Evolutionary conservation across 92 coral and sea anemone species (phyloP), one percentile per base, ranked within the genome.

Genomic region (Muricea muricata): DNA sequence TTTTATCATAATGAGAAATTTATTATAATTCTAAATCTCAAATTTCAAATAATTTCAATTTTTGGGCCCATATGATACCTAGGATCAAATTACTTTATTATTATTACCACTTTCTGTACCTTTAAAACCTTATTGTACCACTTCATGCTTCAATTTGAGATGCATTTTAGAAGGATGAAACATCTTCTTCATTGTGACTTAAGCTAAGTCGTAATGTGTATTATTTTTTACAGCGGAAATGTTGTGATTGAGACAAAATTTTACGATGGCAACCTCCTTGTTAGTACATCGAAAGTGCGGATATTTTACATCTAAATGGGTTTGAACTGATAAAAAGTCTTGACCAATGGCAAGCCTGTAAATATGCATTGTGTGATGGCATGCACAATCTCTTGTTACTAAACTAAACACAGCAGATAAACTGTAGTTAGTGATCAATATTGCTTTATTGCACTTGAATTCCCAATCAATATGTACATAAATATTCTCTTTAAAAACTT

Each of bases 241-340:
- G 99, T 97, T 24, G 98, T 97, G 84, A 97, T 97, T 78, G 99
- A 97, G 81, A 97, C 99, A 48, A 97, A 92, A 92, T 97, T 97
- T 90, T 97, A 46, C 75, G 99, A 97, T 85, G 99, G 94, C 0
- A 90, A 88, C 25, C 94, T 97, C 9, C 93, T 97, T 14, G 99
- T 97, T 77, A 97, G 99, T 93, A 97, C 99, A 0, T 97, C 99
- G 12, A 93, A 74, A 91, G 99, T 97, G 71, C 93, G 99, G 14
- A 93, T 97, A 41, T 96, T 94, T 87, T 96, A 96, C 65, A 94
- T 96, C 89, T 96, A 88, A 63, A n/a, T 32, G 37, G 5, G n/a
- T n/a, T 20, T 24, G 17, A 20, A 24, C 15, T 17, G 17, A 29
- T 48, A 18, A 48, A 48, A 18, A n/a, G n/a, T 48, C 17, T 12